Evolutionary conservation across 2,797 vertebrate species (phyloP).

Genomic region (Ispidina lecontei): DNA sequence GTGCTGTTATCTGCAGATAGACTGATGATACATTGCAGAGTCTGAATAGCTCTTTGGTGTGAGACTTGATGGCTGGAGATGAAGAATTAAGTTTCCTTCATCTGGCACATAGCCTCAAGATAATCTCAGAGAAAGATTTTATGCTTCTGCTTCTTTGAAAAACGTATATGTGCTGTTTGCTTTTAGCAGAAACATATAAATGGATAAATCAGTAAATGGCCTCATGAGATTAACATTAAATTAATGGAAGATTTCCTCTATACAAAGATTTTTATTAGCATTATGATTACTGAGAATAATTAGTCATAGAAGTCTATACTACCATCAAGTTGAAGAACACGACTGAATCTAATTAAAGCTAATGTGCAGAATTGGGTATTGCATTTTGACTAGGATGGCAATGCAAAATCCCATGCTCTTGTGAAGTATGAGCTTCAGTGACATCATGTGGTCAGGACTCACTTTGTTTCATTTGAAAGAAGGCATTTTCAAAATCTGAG

Average conservation of each 20-base stretch:
- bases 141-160: constrained; percentile 1
- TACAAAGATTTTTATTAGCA: constrained; percentile 61
- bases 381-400: constrained; percentile 27
- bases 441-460: constrained; percentile 69
- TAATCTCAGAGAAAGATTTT: not conserved
- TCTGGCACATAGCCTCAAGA: not conserved
- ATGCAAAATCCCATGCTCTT: constrained; percentile 16
- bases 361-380: not conserved
- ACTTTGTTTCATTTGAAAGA: constrained; percentile 6
- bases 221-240: constrained; percentile 38
- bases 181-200: constrained; percentile 40
- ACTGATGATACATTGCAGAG: not conserved
- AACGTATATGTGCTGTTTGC: not conserved
- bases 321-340: constrained; percentile 19
- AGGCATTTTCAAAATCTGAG: not conserved
- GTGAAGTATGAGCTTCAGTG: constrained; percentile 68
- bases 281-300: constrained; percentile 45
- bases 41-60: not conserved
- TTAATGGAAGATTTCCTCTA: constrained; percentile 43
- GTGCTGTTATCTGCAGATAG: not conserved
- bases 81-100: not conserved
- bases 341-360: constrained; percentile 49
- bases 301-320: constrained; percentile 39
- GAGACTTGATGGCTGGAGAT: not conserved
- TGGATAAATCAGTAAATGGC: constrained; percentile 42